Evolutionary conservation across 1,140 invertebrate species (phyloP), one percentile per base, ranked within the genome.

Genomic region (Homalodisca vitripennis): DNA sequence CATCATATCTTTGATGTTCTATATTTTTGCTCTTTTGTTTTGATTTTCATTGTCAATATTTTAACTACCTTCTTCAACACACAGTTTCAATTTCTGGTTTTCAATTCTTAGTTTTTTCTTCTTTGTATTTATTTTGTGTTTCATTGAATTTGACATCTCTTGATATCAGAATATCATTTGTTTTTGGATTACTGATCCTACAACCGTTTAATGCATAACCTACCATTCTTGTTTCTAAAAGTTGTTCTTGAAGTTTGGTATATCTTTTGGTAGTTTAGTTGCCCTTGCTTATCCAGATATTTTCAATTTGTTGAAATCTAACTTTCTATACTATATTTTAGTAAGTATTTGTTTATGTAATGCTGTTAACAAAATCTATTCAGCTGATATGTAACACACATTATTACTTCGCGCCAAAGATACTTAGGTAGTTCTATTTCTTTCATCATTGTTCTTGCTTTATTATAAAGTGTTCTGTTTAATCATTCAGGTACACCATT

Each of bases 401-500:
- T 34, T n/a, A 78, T 30, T n/a, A 75, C 77, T 69, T 80, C 78
- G 27, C 75, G 73, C 78, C 80, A 81, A 60, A 75, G 74, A 14
- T 29, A 26, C 31, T 69, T 66, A 20, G 46, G 47, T n/a, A 80
- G n/a, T 10, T 71, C 48, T 31, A 72, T 63, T 29, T 78, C 74
- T 12, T 72, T 24, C 1, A 80, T 31, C 72, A 79, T 73, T 24
- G 77, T 64, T 63, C 77, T 69, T 1, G 75, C 75, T 63, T 69
- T 72, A n/a, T 78, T 72, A 1, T 73, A 24, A 2, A 80, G n/a
- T 3, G 73, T 78, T 27, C 78, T 24, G 60, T 80, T 80, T n/a
- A 75, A 55, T 66, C 78, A 32, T 72, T 81, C 79, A 20, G 75
- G 70, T 30, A 74, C 69, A 13, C 77, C 79, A 72, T 81, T 81